Conservation (phyloP, 1,140 invertebrate species). For the Diploscapter pachys region DNA sequence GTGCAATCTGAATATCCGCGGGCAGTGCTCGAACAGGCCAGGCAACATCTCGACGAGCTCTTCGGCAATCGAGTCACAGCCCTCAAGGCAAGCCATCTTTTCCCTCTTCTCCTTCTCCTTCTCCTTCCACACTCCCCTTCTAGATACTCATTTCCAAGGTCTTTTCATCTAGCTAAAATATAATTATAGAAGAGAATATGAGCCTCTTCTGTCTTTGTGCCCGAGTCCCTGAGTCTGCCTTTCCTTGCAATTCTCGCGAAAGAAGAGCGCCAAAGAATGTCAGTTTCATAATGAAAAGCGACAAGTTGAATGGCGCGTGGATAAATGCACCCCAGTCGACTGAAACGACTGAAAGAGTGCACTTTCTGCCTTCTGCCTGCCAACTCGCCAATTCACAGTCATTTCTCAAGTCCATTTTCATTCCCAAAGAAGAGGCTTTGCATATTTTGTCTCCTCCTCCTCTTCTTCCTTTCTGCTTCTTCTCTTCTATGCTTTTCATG, state of each 20-base stretch:
- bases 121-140: background rate
- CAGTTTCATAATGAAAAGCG: background rate
- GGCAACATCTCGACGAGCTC: slow-evolving; percentile 15
- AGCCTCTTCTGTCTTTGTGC: slow-evolving; percentile 10
- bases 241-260: slow-evolving; percentile 4
- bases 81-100: slow-evolving; percentile 9
- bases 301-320: no score
- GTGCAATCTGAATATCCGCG: slow-evolving; percentile 2
- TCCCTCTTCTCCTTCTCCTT: background rate
- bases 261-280: background rate
- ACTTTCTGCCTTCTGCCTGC: no score
- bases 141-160: background rate
- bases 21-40: slow-evolving; percentile 6
- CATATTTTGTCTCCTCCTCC: no score
- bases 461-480: no score
- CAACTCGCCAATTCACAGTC: no score
- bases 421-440: no score
- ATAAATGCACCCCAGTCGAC: no score
- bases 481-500: no score
- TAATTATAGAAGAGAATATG: slow-evolving; percentile 10
- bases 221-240: background rate
- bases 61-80: slow-evolving; percentile 13
- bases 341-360: no score
- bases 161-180: background rate
- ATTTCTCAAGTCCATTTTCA: no score